Percentiles rank a stretch among this genome's conserved stretches.
Conservation (phyloP, 2,888 invertebrate species). For the Fragum whitleyi region DNA sequence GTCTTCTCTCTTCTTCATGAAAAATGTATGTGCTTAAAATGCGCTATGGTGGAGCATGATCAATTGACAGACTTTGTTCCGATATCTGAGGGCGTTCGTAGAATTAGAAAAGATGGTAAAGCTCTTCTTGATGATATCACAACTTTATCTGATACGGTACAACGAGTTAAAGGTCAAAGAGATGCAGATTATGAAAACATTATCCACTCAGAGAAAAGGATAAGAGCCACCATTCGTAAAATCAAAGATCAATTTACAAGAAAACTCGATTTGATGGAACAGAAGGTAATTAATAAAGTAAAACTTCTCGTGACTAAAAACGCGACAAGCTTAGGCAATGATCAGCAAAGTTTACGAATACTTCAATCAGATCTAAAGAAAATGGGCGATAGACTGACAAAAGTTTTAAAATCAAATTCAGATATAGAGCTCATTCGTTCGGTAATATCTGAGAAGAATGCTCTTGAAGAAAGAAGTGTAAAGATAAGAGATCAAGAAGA, state of each 20-base stretch:
- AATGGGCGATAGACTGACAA: constrained; percentile 35
- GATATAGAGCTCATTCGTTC: constrained; percentile 41
- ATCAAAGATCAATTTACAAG: constrained; percentile 43
- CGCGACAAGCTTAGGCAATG: constrained; percentile 35
- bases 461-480: constrained; percentile 29
- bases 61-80: constrained; percentile 54
- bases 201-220: constrained; percentile 37
- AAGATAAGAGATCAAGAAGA: constrained; percentile 37
- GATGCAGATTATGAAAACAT: constrained; percentile 40
- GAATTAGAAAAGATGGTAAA: constrained; percentile 43
- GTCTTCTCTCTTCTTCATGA: constrained; percentile 47
- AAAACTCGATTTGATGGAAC: constrained; percentile 53
- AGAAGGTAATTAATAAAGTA: constrained; percentile 41
- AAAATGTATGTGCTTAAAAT: constrained; percentile 60
- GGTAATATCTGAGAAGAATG: constrained; percentile 40
- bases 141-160: constrained; percentile 33
- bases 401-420: constrained; percentile 33
- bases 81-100: constrained; percentile 53
- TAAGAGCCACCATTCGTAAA: constrained; percentile 41
- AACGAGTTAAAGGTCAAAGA: constrained; percentile 35
- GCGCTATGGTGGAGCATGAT: constrained; percentile 61
- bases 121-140: constrained; percentile 46
- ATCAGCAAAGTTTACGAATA: constrained; percentile 36
- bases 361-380: constrained; percentile 54
- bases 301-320: constrained; percentile 41